Percentiles rank a stretch among this genome's conserved stretches.
Conservation (phyloP, 2,797 vertebrate genomes). For the Trachurus trachurus region DNA sequence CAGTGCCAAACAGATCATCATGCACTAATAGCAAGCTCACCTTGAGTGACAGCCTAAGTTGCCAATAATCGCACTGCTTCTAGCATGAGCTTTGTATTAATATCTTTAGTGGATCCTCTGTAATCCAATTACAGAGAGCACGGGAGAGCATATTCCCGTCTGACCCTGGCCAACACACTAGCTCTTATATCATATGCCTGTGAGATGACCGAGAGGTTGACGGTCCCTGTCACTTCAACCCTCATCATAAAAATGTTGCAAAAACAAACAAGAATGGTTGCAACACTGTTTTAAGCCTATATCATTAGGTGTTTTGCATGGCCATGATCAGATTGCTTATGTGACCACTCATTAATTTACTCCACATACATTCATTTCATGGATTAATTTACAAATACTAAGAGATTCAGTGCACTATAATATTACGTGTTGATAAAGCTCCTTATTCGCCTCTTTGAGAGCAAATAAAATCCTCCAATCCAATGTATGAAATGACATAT, state of each 20-base stretch:
- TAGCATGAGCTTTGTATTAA: constrained; percentile 64
- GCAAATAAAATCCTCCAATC: not conserved
- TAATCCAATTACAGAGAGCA: constrained; percentile 79
- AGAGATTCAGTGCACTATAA: not conserved
- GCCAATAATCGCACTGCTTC: constrained; percentile 14
- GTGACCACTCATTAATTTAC: no score
- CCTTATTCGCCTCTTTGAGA: not conserved
- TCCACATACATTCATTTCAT: no score
- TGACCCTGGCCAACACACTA: constrained; percentile 20
- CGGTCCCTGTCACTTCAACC: not conserved
- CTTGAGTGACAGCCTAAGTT: constrained; percentile 21
- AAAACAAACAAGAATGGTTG: not conserved
- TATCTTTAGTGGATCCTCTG: constrained; percentile 67
- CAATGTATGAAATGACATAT: constrained; percentile 21
- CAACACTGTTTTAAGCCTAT: no score
- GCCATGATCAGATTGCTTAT: no score
- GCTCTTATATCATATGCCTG: constrained; percentile 28
- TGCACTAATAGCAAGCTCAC: constrained; percentile 13
- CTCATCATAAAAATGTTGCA: not conserved
- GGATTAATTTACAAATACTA: not conserved
- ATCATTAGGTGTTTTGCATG: no score
- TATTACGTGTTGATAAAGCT: not conserved
- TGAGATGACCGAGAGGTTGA: constrained; percentile 10
- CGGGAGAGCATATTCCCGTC: constrained; percentile 28
- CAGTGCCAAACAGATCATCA: not conserved